These are phyloP conservation scores for Pocillopora grandis DNA, from an alignment of 92 coral and sea anemone genomes.

Conservation along the genomic window DNA sequence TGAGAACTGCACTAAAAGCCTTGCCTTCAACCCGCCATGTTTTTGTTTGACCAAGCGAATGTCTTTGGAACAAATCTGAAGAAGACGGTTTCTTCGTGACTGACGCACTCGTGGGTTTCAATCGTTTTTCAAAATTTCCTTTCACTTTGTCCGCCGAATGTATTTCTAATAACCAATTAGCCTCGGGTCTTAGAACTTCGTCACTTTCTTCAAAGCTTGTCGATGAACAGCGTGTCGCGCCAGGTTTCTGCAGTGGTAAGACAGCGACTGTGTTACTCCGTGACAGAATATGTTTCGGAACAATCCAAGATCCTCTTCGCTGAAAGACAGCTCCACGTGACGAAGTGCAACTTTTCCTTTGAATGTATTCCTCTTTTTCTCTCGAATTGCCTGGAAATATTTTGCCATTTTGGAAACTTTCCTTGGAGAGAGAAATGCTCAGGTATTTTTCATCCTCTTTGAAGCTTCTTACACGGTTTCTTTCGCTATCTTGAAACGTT, in stretches of 20 bases:
- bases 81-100: not conserved
- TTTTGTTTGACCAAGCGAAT: not conserved
- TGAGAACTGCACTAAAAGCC: not conserved
- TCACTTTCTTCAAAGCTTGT: not conserved
- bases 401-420: not conserved
- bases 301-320: slow-evolving; percentile 4
- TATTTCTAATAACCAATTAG: not conserved
- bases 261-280: slow-evolving; percentile 20
- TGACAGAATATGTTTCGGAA: slow-evolving; percentile 6
- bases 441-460: not conserved
- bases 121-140: not conserved
- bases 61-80: not conserved
- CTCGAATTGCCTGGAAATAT: not conserved
- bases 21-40: slow-evolving; percentile 9
- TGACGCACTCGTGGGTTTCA: slow-evolving; percentile 20
- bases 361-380: not conserved
- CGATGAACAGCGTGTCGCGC: not conserved
- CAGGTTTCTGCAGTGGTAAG: slow-evolving; percentile 4
- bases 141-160: not conserved
- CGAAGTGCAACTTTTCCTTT: not conserved
- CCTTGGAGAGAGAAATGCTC: not conserved
- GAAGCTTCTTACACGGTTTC: not conserved
- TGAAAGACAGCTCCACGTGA: not conserved
- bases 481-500: not conserved
- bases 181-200: not conserved